A percentile compares a stretch with the other conserved stretches of the same genome.
phyloP scores from a whole-genome alignment of 1,140 invertebrate genomes.

The Drosophila sechellia region DNA sequence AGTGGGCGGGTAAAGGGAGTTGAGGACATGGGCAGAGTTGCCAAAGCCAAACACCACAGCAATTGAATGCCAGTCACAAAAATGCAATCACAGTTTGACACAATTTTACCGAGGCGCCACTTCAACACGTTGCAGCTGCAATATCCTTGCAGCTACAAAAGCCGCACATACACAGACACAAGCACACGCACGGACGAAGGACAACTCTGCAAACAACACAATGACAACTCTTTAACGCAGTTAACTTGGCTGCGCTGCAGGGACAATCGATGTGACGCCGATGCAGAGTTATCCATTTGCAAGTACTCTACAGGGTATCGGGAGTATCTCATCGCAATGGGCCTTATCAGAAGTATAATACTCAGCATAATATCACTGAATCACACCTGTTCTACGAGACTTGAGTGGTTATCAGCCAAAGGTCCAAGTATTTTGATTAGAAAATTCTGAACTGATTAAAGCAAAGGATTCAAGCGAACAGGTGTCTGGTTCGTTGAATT shows the following conservation, averaged over 20 bases:
- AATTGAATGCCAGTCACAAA: conserved; percentile 81
- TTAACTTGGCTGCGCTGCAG: conserved; percentile 63
- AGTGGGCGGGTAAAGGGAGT: background rate
- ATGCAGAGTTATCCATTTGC: conserved; percentile 35
- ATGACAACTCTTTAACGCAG: conserved; percentile 81
- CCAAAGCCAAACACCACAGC: conserved; percentile 62
- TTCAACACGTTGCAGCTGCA: conserved; percentile 81
- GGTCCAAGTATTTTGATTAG: background rate
- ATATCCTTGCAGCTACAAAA: conserved; percentile 67
- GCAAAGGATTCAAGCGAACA: conserved; percentile 1
- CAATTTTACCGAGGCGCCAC: conserved; percentile 79
- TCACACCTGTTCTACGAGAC: conserved; percentile 9
- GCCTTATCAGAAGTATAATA: background rate
- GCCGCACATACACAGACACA: conserved; percentile 14
- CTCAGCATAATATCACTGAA: background rate
- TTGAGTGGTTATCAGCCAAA: background rate
- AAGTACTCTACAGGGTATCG: conserved; percentile 17
- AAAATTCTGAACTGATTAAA: conserved; percentile 4
- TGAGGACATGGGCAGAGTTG: conserved; percentile 37
- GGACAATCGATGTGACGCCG: conserved; percentile 48
- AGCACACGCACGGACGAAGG: conserved; percentile 51
- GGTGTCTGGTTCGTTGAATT: background rate
- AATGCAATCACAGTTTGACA: conserved; percentile 82
- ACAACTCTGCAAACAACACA: conserved; percentile 78
- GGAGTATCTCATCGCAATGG: background rate